phyloP scores from a whole-genome alignment of 2,797 vertebrate genomes.

The Acrossocheilus fasciatus region DNA sequence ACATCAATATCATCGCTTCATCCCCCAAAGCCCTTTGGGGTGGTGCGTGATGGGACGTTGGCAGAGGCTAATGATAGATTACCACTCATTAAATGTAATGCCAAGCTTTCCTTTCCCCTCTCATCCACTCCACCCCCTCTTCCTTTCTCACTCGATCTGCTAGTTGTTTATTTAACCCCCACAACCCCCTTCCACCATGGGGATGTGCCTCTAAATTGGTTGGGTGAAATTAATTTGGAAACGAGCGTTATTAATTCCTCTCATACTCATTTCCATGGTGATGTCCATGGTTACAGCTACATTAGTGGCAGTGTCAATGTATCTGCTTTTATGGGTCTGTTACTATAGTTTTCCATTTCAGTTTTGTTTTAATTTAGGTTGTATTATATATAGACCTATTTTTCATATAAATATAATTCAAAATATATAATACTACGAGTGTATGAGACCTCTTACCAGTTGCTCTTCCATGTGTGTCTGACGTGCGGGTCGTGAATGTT shows the following conservation, averaged over 20 bases:
- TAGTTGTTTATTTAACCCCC: conserved; percentile 66
- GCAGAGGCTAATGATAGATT: conserved; percentile 91
- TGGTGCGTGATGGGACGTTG: conserved; percentile 75
- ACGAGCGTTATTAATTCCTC: conserved; percentile 67
- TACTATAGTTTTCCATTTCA: neutral
- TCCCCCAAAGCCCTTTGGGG: conserved; percentile 59
- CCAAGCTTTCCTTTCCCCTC: conserved; percentile 38
- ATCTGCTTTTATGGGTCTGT: neutral
- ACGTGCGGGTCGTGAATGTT: conserved; percentile 96
- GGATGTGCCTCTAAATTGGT: conserved; percentile 68
- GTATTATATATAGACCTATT: neutral
- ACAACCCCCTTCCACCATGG: conserved; percentile 53
- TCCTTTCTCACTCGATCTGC: conserved; percentile 30
- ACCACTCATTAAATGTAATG: conserved; percentile 76
- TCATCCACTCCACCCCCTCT: conserved; percentile 21
- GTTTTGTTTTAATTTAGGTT: neutral
- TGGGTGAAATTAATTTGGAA: conserved; percentile 78
- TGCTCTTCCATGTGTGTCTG: conserved; percentile 98
- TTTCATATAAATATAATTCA: neutral
- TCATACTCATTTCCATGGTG: conserved; percentile 66
- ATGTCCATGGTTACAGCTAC: conserved; percentile 64
- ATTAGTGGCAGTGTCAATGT: conserved; percentile 45
- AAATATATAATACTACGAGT: neutral
- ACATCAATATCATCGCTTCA: conserved; percentile 61
- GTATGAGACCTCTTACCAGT: conserved; percentile 86